Evolutionary conservation across 2,113 vertebrate genomes (phyloP).

Genomic region (Motacilla tschutschensis): DNA sequence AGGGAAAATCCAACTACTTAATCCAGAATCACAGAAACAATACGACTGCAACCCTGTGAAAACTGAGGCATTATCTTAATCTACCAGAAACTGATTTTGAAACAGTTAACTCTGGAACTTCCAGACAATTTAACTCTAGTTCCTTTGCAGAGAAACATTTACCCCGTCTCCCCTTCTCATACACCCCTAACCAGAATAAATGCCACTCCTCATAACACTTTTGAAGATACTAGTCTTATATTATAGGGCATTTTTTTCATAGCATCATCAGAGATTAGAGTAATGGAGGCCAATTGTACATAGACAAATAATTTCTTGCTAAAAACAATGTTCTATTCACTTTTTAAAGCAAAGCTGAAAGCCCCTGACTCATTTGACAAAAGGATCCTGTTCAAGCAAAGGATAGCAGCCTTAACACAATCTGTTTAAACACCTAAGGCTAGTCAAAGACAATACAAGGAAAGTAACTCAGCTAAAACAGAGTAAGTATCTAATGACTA

Average conservation of each 20-base stretch:
- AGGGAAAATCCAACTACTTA: background rate
- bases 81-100: background rate
- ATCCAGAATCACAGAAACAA: background rate
- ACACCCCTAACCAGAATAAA: background rate
- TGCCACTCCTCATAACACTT: background rate
- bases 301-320: background rate
- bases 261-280: background rate
- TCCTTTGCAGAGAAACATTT: background rate
- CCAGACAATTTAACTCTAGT: background rate
- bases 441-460: conserved; percentile 18
- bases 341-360: background rate
- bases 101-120: background rate
- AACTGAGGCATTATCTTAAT: background rate
- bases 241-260: background rate
- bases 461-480: background rate
- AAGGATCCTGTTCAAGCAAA: background rate
- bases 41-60: background rate
- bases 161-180: rapidly evolving
- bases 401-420: background rate
- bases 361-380: background rate
- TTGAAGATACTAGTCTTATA: background rate
- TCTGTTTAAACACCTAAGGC: conserved; percentile 1
- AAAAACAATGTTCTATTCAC: background rate
- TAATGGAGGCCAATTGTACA: background rate
- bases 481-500: background rate